Conservation (phyloP, 2,797 vertebrate genomes). For the Characodon lateralis region DNA sequence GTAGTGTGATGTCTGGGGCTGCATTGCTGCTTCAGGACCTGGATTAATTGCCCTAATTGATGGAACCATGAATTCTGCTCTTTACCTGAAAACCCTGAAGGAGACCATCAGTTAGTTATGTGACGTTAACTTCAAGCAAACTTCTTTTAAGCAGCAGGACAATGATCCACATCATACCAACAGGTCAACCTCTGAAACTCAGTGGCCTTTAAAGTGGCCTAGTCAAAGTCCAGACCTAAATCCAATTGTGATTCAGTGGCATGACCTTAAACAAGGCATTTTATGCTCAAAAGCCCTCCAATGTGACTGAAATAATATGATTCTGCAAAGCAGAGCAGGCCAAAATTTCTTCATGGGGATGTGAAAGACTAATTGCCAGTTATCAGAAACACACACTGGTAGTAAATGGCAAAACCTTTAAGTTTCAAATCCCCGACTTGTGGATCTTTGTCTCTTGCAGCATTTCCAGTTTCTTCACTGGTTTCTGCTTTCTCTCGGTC, state of each 20-base stretch:
- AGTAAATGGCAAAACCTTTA: no score
- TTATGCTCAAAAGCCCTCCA: neutral
- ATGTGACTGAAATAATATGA: neutral
- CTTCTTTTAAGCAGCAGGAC: no score
- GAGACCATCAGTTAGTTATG: neutral
- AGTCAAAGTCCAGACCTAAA: neutral
- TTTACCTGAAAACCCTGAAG: neutral
- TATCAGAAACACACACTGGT: neutral
- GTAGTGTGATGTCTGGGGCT: neutral
- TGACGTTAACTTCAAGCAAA: no score
- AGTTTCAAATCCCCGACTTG: no score
- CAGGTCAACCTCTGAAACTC: neutral
- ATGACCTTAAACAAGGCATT: neutral
- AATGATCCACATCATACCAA: neutral
- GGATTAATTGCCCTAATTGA: neutral
- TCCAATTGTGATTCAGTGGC: neutral
- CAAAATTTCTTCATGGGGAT: no score
- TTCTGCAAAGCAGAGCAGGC: neutral
- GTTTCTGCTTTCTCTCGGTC: neutral
- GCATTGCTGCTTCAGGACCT: neutral
- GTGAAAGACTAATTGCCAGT: neutral
- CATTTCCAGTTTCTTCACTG: neutral
- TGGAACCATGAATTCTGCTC: neutral
- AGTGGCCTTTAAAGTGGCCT: neutral
- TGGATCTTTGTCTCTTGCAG: neutral